Percentiles rank a stretch among this genome's conserved stretches.
phyloP scores from a whole-genome alignment of 2,888 invertebrate species.

The Coenonympha arcania region DNA sequence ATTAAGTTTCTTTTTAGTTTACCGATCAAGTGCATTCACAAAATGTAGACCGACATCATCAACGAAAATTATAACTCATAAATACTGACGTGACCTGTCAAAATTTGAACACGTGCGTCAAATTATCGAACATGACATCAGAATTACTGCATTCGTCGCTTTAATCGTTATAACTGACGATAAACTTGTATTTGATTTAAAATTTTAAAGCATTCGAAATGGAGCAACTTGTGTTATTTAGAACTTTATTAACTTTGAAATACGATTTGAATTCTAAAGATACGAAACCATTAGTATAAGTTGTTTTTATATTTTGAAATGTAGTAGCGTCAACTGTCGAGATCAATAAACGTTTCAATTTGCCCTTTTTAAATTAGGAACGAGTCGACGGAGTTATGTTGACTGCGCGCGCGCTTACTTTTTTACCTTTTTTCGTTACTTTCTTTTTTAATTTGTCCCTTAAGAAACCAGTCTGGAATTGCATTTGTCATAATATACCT shows the following conservation, averaged over 20 bases:
- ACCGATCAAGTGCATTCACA: neutral
- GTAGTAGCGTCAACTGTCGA: constrained; percentile 46
- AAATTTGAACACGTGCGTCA: constrained; percentile 29
- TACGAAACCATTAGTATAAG: neutral
- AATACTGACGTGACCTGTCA: constrained; percentile 26
- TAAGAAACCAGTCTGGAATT: constrained; percentile 28
- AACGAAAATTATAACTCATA: constrained; percentile 25
- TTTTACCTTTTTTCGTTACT: constrained; percentile 19
- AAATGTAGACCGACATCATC: constrained; percentile 6
- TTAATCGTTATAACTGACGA: constrained; percentile 23
- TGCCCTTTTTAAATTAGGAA: constrained; percentile 27
- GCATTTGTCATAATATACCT: constrained; percentile 29
- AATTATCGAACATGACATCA: constrained; percentile 34
- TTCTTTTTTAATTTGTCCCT: too few species aligned
- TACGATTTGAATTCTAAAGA: constrained; percentile 4
- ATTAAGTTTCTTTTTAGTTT: neutral
- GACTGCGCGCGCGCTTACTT: constrained; percentile 26
- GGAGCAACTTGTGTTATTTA: neutral
- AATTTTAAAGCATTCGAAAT: constrained; percentile 5
- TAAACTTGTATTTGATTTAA: constrained; percentile 22
- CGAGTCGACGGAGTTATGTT: constrained; percentile 25
- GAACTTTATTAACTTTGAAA: neutral
- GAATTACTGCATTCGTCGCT: constrained; percentile 26
- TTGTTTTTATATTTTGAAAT: constrained; percentile 9
- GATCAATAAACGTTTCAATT: constrained; percentile 45